Base-by-base conservation (phyloP, 2,797 vertebrate genomes). In the Uromys caudimaculatus region DNA sequence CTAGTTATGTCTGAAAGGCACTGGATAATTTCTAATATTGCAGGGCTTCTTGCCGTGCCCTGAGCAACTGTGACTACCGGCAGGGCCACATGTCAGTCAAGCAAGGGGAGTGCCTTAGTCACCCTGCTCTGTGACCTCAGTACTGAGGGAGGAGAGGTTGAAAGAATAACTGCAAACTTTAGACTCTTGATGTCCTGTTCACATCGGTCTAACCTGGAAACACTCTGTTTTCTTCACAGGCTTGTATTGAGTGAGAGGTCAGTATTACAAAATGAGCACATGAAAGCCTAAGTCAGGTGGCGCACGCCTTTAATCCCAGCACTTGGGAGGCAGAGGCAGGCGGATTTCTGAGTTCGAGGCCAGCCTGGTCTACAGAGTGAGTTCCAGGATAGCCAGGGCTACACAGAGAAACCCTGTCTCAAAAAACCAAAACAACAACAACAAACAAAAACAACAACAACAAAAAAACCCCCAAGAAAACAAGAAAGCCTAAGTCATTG, bases 121-220 rank as follows among this genome's bases (percentile, higher is more conserved):
- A n/a, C 17, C 56, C 58, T 56, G 19, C 58, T 73, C 54, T 75
- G 54, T 52, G 56, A 77, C 58, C 75, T 56, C 0, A 0, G 8
- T 50, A 21, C 58, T 14, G 11, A 17, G 35, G 12, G n/a, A 52
- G 47, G 2, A 54, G 54, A 86, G 44, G 56, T n/a, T 27, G 56
- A 73, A 64, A 94, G 76, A 85, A 77, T 2, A 6, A 38, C 50
- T 14, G 0, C 47, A 23, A 47, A 86, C 78, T 52, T 13, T 54
- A 78, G 56, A 38, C 23, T 60, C 71, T 82, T 23, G 4, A 44
- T 17, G 50, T 76, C 47, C 85, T n/a, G 21, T 67, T 56, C 79
- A 62, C 23, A n/a, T 76, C 69, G 79, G 41, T 52, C 64, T 71
- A 12, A 56, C 44, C 54, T 84, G 83, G 93, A 96, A 93, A 54